These are phyloP conservation scores for Coelinius sp. DNA, from an alignment of 2,888 invertebrate genomes.

Conservation along the genomic window DNA sequence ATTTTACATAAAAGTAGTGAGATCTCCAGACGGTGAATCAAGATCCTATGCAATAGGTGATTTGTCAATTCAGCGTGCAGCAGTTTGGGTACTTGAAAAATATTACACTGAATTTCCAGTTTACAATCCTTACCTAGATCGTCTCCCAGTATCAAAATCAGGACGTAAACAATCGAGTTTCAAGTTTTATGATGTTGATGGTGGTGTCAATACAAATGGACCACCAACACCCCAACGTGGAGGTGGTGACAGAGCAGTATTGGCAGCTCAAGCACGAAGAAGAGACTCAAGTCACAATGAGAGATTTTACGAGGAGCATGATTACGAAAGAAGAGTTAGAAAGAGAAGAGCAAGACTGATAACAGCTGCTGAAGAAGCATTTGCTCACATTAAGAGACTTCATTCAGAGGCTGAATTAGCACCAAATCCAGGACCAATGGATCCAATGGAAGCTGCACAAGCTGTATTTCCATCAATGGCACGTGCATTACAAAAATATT, in stretches of 20 bases:
- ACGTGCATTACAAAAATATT: constrained; percentile 94
- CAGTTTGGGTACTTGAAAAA: constrained; percentile 93
- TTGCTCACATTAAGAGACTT: constrained; percentile 94
- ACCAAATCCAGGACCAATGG: constrained; percentile 79
- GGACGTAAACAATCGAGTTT: constrained; percentile 86
- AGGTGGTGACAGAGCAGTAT: constrained; percentile 63
- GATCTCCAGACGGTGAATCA: constrained; percentile 96
- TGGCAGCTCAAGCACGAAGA: constrained; percentile 83
- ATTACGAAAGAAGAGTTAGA: constrained; percentile 92
- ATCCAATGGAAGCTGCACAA: constrained; percentile 96
- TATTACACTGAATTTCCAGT: constrained; percentile 97
- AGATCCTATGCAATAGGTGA: constrained; percentile 90
- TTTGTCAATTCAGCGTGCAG: constrained; percentile 94
- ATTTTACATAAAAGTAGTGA: constrained; percentile 89
- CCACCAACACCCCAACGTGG: constrained; percentile 73
- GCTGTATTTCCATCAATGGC: constrained; percentile 98
- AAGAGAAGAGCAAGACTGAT: constrained; percentile 92
- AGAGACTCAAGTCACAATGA: constrained; percentile 96
- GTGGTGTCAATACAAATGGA: constrained; percentile 77
- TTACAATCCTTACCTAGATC: constrained; percentile 96
- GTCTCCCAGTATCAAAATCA: constrained; percentile 89
- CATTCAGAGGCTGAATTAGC: constrained; percentile 82
- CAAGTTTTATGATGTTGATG: constrained; percentile 98
- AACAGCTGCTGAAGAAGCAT: constrained; percentile 97
- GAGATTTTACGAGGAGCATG: constrained; percentile 97